Evolutionary conservation across 2,888 invertebrate genomes (phyloP).

Genomic region (Seira ritae): DNA sequence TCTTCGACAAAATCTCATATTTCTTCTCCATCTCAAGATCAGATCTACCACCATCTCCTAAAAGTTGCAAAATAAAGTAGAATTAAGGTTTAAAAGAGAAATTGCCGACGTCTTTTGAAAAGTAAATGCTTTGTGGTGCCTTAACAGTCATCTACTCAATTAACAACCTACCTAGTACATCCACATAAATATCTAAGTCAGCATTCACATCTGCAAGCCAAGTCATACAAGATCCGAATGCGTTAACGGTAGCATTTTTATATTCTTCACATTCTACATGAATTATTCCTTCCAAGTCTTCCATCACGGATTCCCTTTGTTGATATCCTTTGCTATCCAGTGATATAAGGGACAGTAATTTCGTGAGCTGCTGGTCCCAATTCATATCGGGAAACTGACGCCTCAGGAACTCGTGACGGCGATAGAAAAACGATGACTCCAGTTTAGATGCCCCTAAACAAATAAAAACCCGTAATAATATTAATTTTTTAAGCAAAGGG

Average conservation of each 20-base stretch:
- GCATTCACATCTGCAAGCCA: conserved; percentile 56
- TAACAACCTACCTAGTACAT: conserved; percentile 21
- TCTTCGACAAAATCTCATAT: conserved; percentile 21
- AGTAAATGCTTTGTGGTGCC: no score
- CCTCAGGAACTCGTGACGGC: conserved; percentile 37
- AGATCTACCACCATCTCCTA: conserved; percentile 41
- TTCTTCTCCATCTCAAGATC: conserved; percentile 11
- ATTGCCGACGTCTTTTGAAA: no score
- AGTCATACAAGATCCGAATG: conserved; percentile 47
- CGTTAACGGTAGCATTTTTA: conserved; percentile 26
- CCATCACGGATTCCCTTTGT: conserved; percentile 31
- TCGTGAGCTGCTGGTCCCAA: conserved; percentile 39
- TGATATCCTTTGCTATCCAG: conserved; percentile 34
- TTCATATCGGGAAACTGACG: conserved; percentile 20
- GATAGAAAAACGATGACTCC: conserved; percentile 39
- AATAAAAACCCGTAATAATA: background rate
- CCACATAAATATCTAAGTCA: conserved; percentile 49
- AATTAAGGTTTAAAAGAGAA: background rate
- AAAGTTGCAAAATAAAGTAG: background rate
- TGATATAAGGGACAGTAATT: background rate
- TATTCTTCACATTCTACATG: conserved; percentile 43
- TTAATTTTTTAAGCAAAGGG: no score
- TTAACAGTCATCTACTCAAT: no score
- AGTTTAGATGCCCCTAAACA: conserved; percentile 32
- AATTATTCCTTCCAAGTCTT: conserved; percentile 41